These are phyloP conservation scores for Dicaeum eximium DNA, from an alignment of 2,113 vertebrate genomes.

Conservation along the genomic window DNA sequence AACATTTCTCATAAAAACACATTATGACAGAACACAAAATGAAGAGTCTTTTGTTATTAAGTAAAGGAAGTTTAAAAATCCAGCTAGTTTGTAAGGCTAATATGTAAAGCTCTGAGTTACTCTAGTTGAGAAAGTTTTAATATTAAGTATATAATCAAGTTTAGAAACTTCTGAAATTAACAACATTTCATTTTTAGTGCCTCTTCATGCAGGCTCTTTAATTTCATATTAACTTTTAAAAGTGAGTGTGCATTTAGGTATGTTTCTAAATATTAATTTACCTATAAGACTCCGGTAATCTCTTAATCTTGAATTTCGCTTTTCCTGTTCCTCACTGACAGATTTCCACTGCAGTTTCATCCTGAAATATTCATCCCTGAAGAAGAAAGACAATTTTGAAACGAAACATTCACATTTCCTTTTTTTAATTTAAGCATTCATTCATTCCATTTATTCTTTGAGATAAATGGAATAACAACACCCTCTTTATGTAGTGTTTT, in stretches of 20 bases:
- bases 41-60: background rate
- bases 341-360: slow-evolving; percentile 99
- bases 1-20: background rate
- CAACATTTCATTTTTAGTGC: background rate
- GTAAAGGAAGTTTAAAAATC: background rate
- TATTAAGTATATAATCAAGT: background rate
- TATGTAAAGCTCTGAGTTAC: background rate
- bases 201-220: background rate
- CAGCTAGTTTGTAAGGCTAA: background rate
- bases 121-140: background rate
- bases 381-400: slow-evolving; percentile 27
- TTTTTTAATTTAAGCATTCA: background rate
- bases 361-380: slow-evolving; percentile 94
- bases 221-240: background rate
- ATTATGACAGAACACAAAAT: background rate
- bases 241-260: background rate
- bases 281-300: slow-evolving; percentile 95
- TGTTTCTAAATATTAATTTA: slow-evolving; percentile 56
- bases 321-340: slow-evolving; percentile 93
- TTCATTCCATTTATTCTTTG: background rate
- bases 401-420: background rate
- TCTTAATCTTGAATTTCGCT: slow-evolving; percentile 89
- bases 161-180: background rate
- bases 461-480: background rate
- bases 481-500: background rate